Percentiles rank a stretch among this genome's conserved stretches.
phyloP scores from a whole-genome alignment of 2,797 vertebrate species.

The Pipistrellus nathusii region DNA sequence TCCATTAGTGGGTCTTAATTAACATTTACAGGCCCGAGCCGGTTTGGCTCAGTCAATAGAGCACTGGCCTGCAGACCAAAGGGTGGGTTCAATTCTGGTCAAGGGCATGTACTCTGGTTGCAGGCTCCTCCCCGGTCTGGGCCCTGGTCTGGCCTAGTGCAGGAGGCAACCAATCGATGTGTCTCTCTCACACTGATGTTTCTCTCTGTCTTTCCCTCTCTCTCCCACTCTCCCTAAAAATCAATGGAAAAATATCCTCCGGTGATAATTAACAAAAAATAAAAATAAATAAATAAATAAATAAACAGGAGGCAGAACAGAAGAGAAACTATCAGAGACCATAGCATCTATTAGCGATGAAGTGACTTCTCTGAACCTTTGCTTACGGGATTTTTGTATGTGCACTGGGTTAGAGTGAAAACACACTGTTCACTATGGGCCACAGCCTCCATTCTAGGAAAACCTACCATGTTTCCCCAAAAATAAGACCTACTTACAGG shows the following conservation, averaged over 20 bases:
- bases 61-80: background rate
- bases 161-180: background rate
- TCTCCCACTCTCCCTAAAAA: background rate
- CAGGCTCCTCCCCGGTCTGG: background rate
- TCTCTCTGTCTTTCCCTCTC: background rate
- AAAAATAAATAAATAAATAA: background rate
- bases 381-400: background rate
- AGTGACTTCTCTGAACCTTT: background rate
- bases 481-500: too few relatives aligned
- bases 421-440: background rate
- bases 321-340: background rate
- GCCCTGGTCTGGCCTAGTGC: background rate
- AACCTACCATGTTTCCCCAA: background rate
- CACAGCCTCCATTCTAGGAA: background rate
- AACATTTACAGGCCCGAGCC: background rate
- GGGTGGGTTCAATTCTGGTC: background rate
- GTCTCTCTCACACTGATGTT: background rate
- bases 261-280: background rate
- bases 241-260: background rate
- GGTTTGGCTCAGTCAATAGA: background rate
- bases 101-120: background rate
- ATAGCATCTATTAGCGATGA: background rate
- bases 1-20: background rate
- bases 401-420: background rate
- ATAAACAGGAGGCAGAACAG: background rate